Conservation (phyloP, 2,113 vertebrate species). For the Catharus fuscescens region DNA sequence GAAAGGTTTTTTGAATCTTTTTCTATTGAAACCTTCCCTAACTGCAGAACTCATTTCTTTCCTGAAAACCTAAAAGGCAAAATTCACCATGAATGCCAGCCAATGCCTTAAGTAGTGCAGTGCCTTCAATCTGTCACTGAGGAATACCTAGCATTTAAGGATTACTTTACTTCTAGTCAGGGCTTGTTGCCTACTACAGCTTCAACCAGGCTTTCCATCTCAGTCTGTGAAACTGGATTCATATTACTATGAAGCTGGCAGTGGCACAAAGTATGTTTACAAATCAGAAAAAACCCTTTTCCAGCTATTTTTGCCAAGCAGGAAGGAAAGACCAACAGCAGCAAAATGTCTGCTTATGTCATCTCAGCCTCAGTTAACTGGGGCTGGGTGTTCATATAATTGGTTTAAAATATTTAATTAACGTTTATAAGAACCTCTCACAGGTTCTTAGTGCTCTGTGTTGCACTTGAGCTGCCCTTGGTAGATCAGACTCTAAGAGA, state of each 20-base stretch:
- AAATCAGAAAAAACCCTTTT: neutral
- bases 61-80: neutral
- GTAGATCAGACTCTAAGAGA: neutral
- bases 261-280: neutral
- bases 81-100: neutral
- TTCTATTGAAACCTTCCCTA: neutral
- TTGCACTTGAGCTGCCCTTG: neutral
- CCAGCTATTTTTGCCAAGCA: neutral
- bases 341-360: neutral
- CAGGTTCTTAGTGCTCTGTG: neutral
- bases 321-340: neutral
- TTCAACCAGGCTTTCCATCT: neutral
- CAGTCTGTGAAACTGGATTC: neutral
- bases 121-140: neutral
- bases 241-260: neutral
- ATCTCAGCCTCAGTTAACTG: neutral
- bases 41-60: neutral
- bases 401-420: conserved; percentile 32
- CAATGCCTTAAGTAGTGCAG: neutral
- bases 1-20: neutral
- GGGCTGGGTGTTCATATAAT: neutral
- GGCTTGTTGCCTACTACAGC: neutral
- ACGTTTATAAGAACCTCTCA: neutral
- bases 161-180: neutral
- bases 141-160: neutral